These are phyloP conservation scores for Malurus melanocephalus DNA, from an alignment of 2,113 vertebrate species.

Conservation along the genomic window DNA sequence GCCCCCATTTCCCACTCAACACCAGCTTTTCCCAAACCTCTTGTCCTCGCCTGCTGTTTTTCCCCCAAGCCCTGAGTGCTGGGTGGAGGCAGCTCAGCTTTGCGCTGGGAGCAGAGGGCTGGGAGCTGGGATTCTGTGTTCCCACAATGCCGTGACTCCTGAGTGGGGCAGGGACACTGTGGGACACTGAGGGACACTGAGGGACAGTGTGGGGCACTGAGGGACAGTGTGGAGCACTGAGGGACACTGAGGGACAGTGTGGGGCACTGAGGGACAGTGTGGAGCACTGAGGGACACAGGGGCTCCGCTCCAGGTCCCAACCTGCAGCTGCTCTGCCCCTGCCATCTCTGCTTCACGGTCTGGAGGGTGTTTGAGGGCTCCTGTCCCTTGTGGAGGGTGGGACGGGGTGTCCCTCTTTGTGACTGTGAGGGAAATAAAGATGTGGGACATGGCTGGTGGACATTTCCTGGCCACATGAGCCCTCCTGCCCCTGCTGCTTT, in stretches of 20 bases:
- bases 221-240: background rate
- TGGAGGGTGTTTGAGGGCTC: background rate
- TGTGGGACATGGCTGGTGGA: background rate
- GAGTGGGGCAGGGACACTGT: background rate
- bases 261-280: background rate
- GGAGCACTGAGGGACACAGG: background rate
- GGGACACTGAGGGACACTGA: background rate
- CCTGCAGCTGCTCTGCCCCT: background rate
- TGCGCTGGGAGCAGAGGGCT: background rate
- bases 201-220: background rate
- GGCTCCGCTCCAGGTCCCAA: background rate
- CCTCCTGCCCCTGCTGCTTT: background rate
- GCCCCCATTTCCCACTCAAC: slow-evolving; percentile 29
- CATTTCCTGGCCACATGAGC: background rate
- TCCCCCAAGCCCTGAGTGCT: rapidly evolving
- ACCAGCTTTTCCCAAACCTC: background rate
- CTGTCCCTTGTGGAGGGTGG: background rate
- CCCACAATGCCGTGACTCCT: background rate
- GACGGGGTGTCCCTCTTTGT: background rate
- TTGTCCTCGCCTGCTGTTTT: background rate
- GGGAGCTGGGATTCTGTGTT: background rate
- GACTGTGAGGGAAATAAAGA: background rate
- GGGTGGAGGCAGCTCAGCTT: background rate
- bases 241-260: background rate
- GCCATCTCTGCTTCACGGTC: background rate